Conservation (phyloP, 2,113 vertebrate genomes). For the Gymnobelideus leadbeateri region DNA sequence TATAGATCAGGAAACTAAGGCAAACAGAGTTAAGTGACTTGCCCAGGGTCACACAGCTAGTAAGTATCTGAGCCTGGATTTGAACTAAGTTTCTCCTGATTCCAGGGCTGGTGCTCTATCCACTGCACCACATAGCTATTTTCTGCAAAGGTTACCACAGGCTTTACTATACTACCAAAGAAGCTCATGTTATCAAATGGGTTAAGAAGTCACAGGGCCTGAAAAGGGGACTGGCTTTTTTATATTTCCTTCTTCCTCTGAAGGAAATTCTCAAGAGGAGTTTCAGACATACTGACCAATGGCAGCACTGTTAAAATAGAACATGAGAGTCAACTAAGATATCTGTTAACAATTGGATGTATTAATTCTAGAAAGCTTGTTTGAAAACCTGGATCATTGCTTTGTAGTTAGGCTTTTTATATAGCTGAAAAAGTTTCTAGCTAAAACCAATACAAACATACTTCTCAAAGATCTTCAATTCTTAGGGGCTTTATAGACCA, state of each 20-base stretch:
- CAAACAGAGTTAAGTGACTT: too few species aligned
- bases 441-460: not conserved
- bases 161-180: not conserved
- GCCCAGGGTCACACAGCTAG: too few species aligned
- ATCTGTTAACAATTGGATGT: not conserved
- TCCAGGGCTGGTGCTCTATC: too few species aligned
- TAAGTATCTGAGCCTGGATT: too few species aligned
- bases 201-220: not conserved
- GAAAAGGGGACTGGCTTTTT: not conserved
- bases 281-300: not conserved
- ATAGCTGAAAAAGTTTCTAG: not conserved
- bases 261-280: not conserved
- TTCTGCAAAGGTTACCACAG: not conserved
- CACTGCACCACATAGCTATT: not conserved
- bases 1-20: too few species aligned
- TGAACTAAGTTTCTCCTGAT: too few species aligned
- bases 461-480: not conserved
- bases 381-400: conserved; percentile 4
- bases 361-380: not conserved
- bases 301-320: not conserved
- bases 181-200: not conserved
- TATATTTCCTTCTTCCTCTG: not conserved
- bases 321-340: not conserved
- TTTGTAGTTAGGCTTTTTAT: not conserved
- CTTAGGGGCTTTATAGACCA: not conserved